A percentile compares a stretch with the other conserved stretches of the same genome.
phyloP scores from a whole-genome alignment of 2,888 invertebrate genomes.

The Nemapogon koenigi region DNA sequence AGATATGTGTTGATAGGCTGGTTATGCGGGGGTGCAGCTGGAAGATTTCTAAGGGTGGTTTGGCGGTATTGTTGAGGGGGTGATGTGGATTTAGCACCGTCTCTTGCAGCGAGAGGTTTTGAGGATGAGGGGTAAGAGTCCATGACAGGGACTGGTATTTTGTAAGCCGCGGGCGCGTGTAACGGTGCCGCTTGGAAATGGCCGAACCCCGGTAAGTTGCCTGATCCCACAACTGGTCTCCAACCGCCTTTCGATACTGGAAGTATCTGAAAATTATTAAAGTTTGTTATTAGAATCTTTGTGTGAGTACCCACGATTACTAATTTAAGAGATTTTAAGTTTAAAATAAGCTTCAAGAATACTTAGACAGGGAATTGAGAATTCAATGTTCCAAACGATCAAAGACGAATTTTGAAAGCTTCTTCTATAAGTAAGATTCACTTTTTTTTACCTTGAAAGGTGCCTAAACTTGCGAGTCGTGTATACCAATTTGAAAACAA shows the following conservation, averaged over 20 bases:
- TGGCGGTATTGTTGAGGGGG: conserved; percentile 56
- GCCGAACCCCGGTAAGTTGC: conserved; percentile 36
- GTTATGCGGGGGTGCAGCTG: conserved; percentile 31
- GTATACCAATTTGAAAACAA: too few relatives aligned
- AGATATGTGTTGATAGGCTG: conserved; percentile 54
- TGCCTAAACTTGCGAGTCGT: too few relatives aligned
- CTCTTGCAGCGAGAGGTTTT: conserved; percentile 42
- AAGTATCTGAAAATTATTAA: conserved; percentile 49
- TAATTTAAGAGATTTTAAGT: too few relatives aligned
- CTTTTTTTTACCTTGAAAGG: too few relatives aligned
- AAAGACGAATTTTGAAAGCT: too few relatives aligned
- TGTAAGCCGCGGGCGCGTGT: conserved; percentile 39
- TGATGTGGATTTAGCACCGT: conserved; percentile 47
- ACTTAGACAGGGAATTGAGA: too few relatives aligned
- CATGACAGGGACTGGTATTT: conserved; percentile 36
- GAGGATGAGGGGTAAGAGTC: conserved; percentile 42
- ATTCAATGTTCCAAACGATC: too few relatives aligned
- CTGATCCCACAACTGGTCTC: conserved; percentile 64
- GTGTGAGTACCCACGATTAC: too few relatives aligned
- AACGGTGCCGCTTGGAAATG: conserved; percentile 38
- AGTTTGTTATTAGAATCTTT: too few relatives aligned
- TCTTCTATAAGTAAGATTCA: too few relatives aligned
- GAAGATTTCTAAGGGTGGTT: conserved; percentile 41
- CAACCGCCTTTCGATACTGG: conserved; percentile 66
- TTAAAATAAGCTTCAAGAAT: too few relatives aligned